These are phyloP conservation scores for Branchipolynoe longqiensis DNA, from an alignment of 2,888 invertebrate genomes.

Conservation along the genomic window DNA sequence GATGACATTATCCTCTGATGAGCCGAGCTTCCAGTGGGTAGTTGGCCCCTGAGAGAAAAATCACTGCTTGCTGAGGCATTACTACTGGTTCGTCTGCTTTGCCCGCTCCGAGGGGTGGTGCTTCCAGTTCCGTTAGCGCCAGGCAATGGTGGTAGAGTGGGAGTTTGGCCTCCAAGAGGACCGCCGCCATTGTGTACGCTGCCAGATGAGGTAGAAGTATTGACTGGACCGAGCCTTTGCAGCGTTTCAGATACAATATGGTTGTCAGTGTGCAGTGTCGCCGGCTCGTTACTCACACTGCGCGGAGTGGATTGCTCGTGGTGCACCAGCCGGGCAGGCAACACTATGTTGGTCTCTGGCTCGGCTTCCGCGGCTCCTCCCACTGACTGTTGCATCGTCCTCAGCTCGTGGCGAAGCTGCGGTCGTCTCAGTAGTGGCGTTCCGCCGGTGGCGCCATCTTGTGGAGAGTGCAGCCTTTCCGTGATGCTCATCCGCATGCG, in stretches of 20 bases:
- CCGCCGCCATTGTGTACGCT: neutral
- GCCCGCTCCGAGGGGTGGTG: neutral
- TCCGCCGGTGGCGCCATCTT: too few species aligned
- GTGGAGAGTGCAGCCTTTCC: slow-evolving; percentile 23
- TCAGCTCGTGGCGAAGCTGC: neutral
- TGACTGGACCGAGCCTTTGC: slow-evolving; percentile 3
- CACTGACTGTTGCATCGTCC: neutral
- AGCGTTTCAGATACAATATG: neutral
- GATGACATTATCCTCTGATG: slow-evolving; percentile 27
- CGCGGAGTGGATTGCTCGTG: neutral
- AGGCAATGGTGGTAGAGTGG: slow-evolving; percentile 12
- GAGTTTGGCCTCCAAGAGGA: neutral
- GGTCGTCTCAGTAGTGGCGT: neutral
- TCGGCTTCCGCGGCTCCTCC: neutral
- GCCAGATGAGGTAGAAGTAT: neutral
- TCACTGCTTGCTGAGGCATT: too few species aligned
- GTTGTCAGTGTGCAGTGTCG: neutral
- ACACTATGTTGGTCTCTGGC: neutral
- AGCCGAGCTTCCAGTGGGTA: slow-evolving; percentile 37
- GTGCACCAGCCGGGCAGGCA: neutral
- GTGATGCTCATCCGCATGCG: slow-evolving; percentile 23
- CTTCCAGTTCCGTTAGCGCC: too few species aligned
- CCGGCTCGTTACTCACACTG: neutral
- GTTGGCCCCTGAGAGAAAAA: neutral
- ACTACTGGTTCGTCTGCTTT: too few species aligned